Percentiles rank a stretch among this genome's conserved stretches.
phyloP scores from a whole-genome alignment of 2,888 invertebrate genomes.

The Vandiemenella viatica region DNA sequence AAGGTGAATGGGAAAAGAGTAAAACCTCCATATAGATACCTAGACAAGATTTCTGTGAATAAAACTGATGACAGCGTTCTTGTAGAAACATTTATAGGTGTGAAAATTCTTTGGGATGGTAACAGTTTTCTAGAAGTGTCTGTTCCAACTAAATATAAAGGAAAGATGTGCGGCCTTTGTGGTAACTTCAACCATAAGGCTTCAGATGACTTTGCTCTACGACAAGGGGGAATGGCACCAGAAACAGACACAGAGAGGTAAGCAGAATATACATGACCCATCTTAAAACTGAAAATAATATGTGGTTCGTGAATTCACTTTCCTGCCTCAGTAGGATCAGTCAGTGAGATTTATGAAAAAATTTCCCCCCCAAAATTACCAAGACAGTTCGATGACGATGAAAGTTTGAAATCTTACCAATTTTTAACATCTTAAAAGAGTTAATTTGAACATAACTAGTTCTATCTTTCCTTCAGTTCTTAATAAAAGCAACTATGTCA shows the following conservation, averaged over 20 bases:
- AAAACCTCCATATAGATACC: constrained; percentile 46
- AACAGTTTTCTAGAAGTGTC: constrained; percentile 76
- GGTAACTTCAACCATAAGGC: constrained; percentile 84
- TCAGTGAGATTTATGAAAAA: no score
- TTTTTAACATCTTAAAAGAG: no score
- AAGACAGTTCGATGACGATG: no score
- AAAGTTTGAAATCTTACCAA: no score
- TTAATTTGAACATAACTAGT: no score
- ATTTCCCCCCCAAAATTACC: no score
- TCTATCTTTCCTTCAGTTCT: no score
- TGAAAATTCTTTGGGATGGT: constrained; percentile 84
- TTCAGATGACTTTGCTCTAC: constrained; percentile 66
- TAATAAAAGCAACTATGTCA: no score
- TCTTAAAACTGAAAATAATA: no score
- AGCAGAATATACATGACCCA: no score
- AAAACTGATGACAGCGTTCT: constrained; percentile 50
- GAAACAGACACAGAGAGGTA: constrained; percentile 40
- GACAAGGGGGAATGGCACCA: constrained; percentile 43
- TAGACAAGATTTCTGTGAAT: constrained; percentile 27
- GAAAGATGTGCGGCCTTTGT: constrained; percentile 76
- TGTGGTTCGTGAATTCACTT: no score
- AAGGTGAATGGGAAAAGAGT: constrained; percentile 72
- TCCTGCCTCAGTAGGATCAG: no score
- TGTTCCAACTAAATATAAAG: constrained; percentile 59
- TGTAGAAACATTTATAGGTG: constrained; percentile 54